Evolutionary conservation across 1,140 invertebrate genomes (phyloP), one percentile per base, ranked within the genome.

Genomic region (Pantala flavescens): DNA sequence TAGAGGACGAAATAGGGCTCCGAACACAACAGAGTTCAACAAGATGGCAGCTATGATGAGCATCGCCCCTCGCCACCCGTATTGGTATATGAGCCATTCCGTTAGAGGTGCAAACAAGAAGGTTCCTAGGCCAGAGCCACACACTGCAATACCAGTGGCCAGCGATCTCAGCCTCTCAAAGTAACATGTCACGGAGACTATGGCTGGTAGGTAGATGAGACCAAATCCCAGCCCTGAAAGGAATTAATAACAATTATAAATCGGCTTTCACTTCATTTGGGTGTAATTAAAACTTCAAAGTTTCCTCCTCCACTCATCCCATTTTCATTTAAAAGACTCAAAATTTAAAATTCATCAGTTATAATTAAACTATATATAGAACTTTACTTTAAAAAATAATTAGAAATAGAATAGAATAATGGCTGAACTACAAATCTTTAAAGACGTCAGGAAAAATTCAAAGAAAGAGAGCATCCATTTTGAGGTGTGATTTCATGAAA

Each of bases 101-200:
- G 89, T 90, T 2, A 94, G 82, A 0, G 93, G 93, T 0, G 93
- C 90, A 79, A 95, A 91, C 1, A 94, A 81, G 80, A 95, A 91
- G 19, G 93, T 95, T 21, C 94, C 94, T 19, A 96, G 85, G 5
- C 94, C 94, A 7, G 95, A 96, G 3, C 96, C 96, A 79, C 95
- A 97, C 0, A 98, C 95, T 0, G 96, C 96, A 24, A 99, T 96
- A 2, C 92, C 91, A 0, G 95, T 98, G 2, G 96, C 96, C 76
- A 98, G 85, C 7, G 95, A 95, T 74, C 96, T 86, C 77, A 90
- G 91, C 78, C 92, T 90, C 78, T 98, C 95, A 80, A 98, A 98
- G 85, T 97, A 98, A 75, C 91, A 93, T 3, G 95, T 96, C 10
- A 98, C 96, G 80, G 92, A 94, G 24, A 97, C 95, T 75, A 98